Conservation (phyloP, 2,113 vertebrate species). For the Datnioides undecimradiatus region DNA sequence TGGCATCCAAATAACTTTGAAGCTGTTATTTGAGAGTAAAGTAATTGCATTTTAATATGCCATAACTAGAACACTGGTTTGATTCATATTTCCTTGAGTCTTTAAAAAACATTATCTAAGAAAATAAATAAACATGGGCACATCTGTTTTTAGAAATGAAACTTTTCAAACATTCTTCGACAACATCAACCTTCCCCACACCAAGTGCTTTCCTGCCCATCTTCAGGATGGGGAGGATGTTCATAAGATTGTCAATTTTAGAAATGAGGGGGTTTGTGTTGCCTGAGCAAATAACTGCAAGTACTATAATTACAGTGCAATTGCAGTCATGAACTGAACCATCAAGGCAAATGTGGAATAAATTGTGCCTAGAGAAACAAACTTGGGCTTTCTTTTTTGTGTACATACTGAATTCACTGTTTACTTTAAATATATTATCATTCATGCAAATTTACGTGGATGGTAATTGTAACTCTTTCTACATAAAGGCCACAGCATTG, state of each 20-base stretch:
- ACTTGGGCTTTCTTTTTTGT: not conserved
- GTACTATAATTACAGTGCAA: constrained; percentile 30
- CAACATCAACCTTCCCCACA: not conserved
- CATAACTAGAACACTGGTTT: too few relatives aligned
- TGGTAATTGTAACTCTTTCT: too few relatives aligned
- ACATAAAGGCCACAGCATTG: too few relatives aligned
- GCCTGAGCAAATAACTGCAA: constrained; percentile 31
- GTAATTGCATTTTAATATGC: too few relatives aligned
- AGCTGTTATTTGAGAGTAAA: too few relatives aligned
- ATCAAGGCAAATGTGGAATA: constrained; percentile 39
- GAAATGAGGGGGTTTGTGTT: constrained; percentile 36
- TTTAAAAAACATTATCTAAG: not conserved
- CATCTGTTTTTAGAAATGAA: not conserved
- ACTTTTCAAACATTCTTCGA: not conserved
- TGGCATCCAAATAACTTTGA: too few relatives aligned
- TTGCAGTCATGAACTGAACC: constrained; percentile 42
- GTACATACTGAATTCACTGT: not conserved
- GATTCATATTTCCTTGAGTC: not conserved
- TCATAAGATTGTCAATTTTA: constrained; percentile 1
- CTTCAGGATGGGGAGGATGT: not conserved
- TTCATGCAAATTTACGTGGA: not conserved
- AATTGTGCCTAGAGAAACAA: constrained; percentile 5
- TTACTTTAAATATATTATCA: not conserved
- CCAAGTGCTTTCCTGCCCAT: not conserved
- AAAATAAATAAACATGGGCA: not conserved